Evolutionary conservation across 2,888 invertebrate genomes (phyloP).

Genomic region (Resseliella maxima): DNA sequence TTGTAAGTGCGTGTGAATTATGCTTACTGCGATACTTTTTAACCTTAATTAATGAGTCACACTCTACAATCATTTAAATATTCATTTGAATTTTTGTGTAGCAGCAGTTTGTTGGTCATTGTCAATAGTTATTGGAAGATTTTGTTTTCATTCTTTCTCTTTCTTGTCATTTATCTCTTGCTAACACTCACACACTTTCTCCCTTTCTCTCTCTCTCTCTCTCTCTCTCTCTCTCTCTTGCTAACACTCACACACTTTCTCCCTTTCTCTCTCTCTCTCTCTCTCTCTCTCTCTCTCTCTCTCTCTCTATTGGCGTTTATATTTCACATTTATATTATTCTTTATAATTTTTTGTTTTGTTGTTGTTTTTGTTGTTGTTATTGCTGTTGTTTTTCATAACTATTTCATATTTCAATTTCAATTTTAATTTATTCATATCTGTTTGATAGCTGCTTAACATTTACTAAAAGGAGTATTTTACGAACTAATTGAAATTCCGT

Average conservation of each 20-base stretch:
- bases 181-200: too few species aligned
- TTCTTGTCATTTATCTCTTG: not conserved
- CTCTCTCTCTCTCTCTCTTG: not conserved
- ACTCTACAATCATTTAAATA: not conserved
- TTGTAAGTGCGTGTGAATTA: slow-evolving; percentile 6
- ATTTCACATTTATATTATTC: not conserved
- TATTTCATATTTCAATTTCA: not conserved
- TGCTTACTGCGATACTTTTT: not conserved
- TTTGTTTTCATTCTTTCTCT: not conserved
- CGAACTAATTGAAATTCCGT: slow-evolving; percentile 31
- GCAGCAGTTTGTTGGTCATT: not conserved
- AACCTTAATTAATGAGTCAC: slow-evolving; percentile 47
- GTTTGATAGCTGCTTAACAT: slow-evolving; percentile 29
- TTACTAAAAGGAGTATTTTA: slow-evolving; percentile 28
- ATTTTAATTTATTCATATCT: not conserved
- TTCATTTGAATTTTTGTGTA: not conserved
- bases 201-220: not conserved
- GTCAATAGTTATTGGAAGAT: not conserved
- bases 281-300: not conserved
- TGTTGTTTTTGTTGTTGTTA: not conserved
- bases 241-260: too few species aligned
- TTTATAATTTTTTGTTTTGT: too few species aligned
- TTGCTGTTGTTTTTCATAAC: not conserved
- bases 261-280: too few species aligned
- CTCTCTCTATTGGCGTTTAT: not conserved